phyloP scores from a whole-genome alignment of 1,140 invertebrate genomes.

The Cheumatopsyche charites region DNA sequence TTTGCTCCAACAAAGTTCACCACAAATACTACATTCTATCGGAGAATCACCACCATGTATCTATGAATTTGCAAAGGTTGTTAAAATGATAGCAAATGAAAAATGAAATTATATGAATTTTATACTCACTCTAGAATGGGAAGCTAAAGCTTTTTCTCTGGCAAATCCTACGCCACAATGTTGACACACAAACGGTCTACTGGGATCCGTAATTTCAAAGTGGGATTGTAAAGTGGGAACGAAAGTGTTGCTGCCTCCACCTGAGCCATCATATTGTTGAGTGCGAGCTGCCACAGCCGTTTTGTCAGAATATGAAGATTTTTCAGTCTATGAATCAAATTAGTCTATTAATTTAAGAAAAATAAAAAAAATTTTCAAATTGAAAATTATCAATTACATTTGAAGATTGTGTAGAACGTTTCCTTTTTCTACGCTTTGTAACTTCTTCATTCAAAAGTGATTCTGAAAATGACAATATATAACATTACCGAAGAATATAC shows the following conservation, averaged over 20 bases:
- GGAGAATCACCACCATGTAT: slow-evolving; percentile 77
- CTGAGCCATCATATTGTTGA: slow-evolving; percentile 59
- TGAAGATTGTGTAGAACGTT: slow-evolving; percentile 32
- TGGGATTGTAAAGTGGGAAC: slow-evolving; percentile 38
- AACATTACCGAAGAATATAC: too few relatives aligned
- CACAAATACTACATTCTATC: slow-evolving; percentile 76
- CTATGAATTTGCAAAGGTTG: slow-evolving; percentile 51
- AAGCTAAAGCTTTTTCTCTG: slow-evolving; percentile 77
- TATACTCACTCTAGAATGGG: slow-evolving; percentile 65
- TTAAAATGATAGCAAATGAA: slow-evolving; percentile 21
- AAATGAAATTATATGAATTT: neutral
- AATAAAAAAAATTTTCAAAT: slow-evolving; percentile 3
- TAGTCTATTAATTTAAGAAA: slow-evolving; percentile 1
- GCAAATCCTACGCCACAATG: slow-evolving; percentile 80
- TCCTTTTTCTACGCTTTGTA: slow-evolving; percentile 11
- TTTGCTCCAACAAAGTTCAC: slow-evolving; percentile 79
- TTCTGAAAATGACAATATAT: slow-evolving; percentile 27
- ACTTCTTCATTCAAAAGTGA: slow-evolving; percentile 4
- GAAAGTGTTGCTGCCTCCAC: slow-evolving; percentile 40
- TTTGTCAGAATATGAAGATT: slow-evolving; percentile 29
- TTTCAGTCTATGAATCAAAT: slow-evolving; percentile 25
- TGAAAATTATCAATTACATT: slow-evolving; percentile 11
- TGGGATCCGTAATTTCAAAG: slow-evolving; percentile 67
- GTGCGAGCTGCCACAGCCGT: slow-evolving; percentile 54
- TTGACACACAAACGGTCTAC: slow-evolving; percentile 80